Evolutionary conservation across 1,140 invertebrate species (phyloP), one percentile per base, ranked within the genome.

Genomic region (Drosophila auraria): DNA sequence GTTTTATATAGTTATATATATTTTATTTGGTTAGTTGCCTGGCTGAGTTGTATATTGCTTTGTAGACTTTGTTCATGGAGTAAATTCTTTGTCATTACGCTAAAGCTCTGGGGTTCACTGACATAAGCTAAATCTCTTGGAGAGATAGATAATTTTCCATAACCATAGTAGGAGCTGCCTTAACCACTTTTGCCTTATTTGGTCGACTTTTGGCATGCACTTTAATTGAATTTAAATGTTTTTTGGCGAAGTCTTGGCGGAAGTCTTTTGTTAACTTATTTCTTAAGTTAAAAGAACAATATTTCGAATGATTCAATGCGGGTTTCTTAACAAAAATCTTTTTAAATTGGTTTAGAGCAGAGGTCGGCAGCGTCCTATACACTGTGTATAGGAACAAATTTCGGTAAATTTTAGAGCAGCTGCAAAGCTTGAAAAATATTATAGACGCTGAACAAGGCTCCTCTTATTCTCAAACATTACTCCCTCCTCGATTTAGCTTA

Each of bases 11-110:
- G 20, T 53, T 42, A 30, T 63, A 36, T 11, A 33, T 62, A 47
- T 53, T 59, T 51, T 36, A 30, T 59, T 73, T 60, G 68, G 66
- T 51, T 44, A 72, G 45, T 73, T 56, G 17, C 49, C 40, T 53
- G 23, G 40, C 68, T 71, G 70, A 74, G 71, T 75, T 63, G n/a
- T 49, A 25, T 75, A 75, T 75, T 75, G 72, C 72, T 77, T 76
- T 58, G 47, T 77, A 51, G 42, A 76, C 44, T 58, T 78, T 77
- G 75, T 78, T 78, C 64, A 51, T 78, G 23, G 65, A 78, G 50
- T 57, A 75, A 75, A 75, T 75, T 75, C 75, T 78, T 60, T 66
- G 25, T 68, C 54, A 59, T 36, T 58, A 42, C 36, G 40, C 20
- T 69, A 56, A 71, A 47, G 63, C 40, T 57, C 14, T 30, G 14